Base-by-base conservation (phyloP, 2,888 invertebrate species). In the Pammene aurita region DNA sequence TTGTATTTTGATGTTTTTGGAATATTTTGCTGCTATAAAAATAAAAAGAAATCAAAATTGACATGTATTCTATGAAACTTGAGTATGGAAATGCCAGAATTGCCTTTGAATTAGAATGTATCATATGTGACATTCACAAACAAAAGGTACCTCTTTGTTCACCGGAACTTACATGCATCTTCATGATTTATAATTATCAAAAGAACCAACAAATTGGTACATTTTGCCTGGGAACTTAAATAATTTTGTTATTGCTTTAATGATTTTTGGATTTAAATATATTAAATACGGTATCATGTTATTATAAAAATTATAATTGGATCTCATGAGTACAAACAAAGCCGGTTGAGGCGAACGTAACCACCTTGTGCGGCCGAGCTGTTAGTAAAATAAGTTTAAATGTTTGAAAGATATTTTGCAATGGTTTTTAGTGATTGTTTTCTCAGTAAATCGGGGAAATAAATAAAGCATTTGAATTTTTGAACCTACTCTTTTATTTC, bases 351-450 rank as follows among this genome's bases (percentile, higher is more conserved):
- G 58, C 54, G 63, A 50, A 55, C 62, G 34, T 63, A 57, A 44
- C 69, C 52, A 58, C 73, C 63, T 62, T 46, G 76, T 80, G 85
- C 80, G 85, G 85, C 81, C 82, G 76, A 84, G 84, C 83, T 80
- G 72, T 80, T 88, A 87, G 83, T 73, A 75, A 73, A 75, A 52
- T 89, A 87, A 87, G 82, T 71, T 75, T 81, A 84, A 77, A 82
- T 81, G 79, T 85, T 85, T 81, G 82, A 86, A 84, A 77, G 83
- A 84, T 88, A 87, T 88, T 87, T 89, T 85, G 81, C 81, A 75
- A 84, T 82, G 77, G 78, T 85, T 85, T 58, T 87, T 84, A 82
- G 83, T 81, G 77, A 76, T 84, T 86, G 82, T 86, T 87, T 86
- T 84, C 82, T 74, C 74, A 76, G 75, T 41, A 26, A 79, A 75